Evolutionary conservation across 2,888 invertebrate species (phyloP).

Genomic region (Ariolimax columbianus): DNA sequence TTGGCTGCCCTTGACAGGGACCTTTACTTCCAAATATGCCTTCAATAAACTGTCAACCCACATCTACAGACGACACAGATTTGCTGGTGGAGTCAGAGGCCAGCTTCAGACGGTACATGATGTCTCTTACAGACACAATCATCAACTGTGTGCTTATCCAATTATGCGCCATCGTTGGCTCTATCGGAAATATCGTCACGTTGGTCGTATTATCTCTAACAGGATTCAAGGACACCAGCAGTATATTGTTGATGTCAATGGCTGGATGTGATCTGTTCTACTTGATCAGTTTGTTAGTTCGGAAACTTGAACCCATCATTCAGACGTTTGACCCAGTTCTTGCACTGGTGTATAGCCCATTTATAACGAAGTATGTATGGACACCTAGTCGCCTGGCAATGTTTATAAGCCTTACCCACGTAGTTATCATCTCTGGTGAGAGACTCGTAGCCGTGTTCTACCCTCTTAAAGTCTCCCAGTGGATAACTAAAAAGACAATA

Average conservation of each 20-base stretch:
- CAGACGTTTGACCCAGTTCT: background rate
- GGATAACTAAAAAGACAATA: background rate
- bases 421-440: slow-evolving; percentile 9
- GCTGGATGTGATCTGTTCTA: slow-evolving; percentile 1
- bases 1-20: too few species aligned
- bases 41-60: too few species aligned
- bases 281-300: background rate
- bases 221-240: background rate
- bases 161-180: background rate
- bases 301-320: background rate
- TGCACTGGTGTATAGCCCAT: background rate
- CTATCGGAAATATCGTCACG: background rate
- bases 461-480: background rate
- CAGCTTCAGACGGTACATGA: too few species aligned
- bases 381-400: background rate
- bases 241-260: slow-evolving; percentile 1
- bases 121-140: too few species aligned
- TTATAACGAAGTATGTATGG: background rate
- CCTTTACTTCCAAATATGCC: too few species aligned
- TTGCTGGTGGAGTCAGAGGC: too few species aligned
- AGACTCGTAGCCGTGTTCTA: slow-evolving; percentile 5
- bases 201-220: background rate
- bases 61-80: too few species aligned
- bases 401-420: background rate
- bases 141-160: slow-evolving; percentile 2